Conservation (phyloP, 2,888 invertebrate species). For the Urechis unicinctus region DNA sequence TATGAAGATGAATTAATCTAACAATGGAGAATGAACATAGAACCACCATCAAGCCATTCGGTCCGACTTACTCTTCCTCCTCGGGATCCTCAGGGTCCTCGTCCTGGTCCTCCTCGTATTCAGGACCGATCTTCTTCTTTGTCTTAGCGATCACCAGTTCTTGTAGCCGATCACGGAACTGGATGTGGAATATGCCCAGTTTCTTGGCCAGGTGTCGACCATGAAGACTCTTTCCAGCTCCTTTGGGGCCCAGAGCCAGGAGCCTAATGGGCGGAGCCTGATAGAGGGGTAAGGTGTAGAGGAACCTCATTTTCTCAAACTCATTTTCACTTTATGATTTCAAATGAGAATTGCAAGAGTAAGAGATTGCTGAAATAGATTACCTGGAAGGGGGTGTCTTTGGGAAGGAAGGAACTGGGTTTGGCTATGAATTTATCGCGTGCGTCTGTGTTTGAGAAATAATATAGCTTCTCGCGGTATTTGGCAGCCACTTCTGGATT, state of each 20-base stretch:
- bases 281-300: too few species aligned
- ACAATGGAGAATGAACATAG: too few species aligned
- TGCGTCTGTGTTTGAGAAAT: conserved; percentile 40
- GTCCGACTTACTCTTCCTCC: background rate
- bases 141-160: conserved; percentile 49
- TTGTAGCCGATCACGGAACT: conserved; percentile 47
- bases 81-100: conserved; percentile 15
- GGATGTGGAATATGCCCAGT: conserved; percentile 50
- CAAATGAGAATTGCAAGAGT: background rate
- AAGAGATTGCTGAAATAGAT: conserved; percentile 1
- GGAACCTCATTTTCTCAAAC: background rate
- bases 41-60: background rate
- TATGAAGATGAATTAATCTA: background rate
- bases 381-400: conserved; percentile 35
- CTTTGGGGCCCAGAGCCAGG: conserved; percentile 43
- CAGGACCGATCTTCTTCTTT: conserved; percentile 47
- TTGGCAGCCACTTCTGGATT: conserved; percentile 46
- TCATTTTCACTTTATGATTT: background rate
- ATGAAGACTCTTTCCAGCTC: conserved; percentile 47
- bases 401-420: conserved; percentile 38
- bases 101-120: conserved; percentile 37
- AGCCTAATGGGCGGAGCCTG: conserved; percentile 47
- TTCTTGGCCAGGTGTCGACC: conserved; percentile 45
- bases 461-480: conserved; percentile 47
- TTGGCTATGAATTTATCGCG: conserved; percentile 42